A percentile compares a stretch with the other conserved stretches of the same genome.
phyloP scores from a whole-genome alignment of 64 coral and sea anemone genomes.

The Porites australiensis region DNA sequence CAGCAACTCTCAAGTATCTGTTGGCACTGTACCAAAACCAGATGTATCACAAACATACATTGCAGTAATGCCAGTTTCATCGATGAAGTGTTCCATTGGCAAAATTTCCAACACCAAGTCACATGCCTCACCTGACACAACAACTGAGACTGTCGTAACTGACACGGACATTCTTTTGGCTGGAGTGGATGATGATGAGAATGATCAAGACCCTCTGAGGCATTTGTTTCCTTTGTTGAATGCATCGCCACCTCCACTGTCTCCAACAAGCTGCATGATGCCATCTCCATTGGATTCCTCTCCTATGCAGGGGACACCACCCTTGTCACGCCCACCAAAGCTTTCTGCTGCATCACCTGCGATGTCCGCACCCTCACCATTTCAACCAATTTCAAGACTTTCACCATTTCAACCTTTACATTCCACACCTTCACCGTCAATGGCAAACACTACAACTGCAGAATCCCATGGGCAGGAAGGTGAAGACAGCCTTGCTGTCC shows the following conservation, averaged over 20 bases:
- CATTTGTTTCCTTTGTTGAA: slow-evolving; percentile 91
- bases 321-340: slow-evolving; percentile 52
- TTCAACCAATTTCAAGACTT: slow-evolving; percentile 86
- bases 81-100: slow-evolving; percentile 62
- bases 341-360: slow-evolving; percentile 62
- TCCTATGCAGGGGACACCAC: slow-evolving; percentile 72
- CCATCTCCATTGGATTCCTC: slow-evolving; percentile 73
- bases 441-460: slow-evolving; percentile 45
- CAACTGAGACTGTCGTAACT: slow-evolving; percentile 86
- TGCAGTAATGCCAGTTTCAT: slow-evolving; percentile 78
- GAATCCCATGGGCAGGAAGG: slow-evolving; percentile 31
- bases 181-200: slow-evolving; percentile 92
- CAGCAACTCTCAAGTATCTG: slow-evolving; percentile 55
- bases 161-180: slow-evolving; percentile 93
- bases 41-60: slow-evolving; percentile 90
- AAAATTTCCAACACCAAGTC: slow-evolving; percentile 53
- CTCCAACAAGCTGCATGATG: slow-evolving; percentile 61
- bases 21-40: slow-evolving; percentile 69
- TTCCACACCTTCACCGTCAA: slow-evolving; percentile 78
- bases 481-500: slow-evolving; percentile 52
- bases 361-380: slow-evolving; percentile 74
- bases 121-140: slow-evolving; percentile 69
- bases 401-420: slow-evolving; percentile 92
- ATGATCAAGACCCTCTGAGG: slow-evolving; percentile 71
- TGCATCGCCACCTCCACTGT: slow-evolving; percentile 61